Percentiles rank a stretch among this genome's conserved stretches.
Evolutionary conservation across 2,797 vertebrate genomes (phyloP).

Genomic region (Dermochelys coriacea): DNA sequence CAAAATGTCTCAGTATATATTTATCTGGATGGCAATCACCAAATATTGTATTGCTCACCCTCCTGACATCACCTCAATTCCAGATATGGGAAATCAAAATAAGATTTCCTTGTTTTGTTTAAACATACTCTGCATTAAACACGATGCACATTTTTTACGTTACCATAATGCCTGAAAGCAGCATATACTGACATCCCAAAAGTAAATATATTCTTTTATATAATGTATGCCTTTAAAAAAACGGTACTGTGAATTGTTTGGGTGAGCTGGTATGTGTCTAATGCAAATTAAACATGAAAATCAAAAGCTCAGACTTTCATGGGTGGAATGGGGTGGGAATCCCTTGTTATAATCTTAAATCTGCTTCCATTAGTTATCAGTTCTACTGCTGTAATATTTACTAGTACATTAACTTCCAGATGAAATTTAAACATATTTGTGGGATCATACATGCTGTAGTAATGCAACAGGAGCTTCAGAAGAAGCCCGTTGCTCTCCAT

Average conservation of each 20-base stretch:
- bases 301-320: slow-evolving; percentile 24
- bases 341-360: slow-evolving; percentile 5
- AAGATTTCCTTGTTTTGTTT: slow-evolving; percentile 33
- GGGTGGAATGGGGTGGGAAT: neutral
- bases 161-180: slow-evolving; percentile 32
- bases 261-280: slow-evolving; percentile 29
- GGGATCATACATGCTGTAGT: neutral
- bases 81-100: slow-evolving; percentile 61
- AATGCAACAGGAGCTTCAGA: slow-evolving; percentile 27
- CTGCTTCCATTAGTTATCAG: slow-evolving; percentile 28
- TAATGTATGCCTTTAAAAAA: slow-evolving; percentile 17
- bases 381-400: neutral
- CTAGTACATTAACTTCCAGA: slow-evolving; percentile 27
- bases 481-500: slow-evolving; percentile 30
- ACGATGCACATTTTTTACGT: slow-evolving; percentile 38
- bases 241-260: slow-evolving; percentile 26
- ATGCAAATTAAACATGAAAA: slow-evolving; percentile 45
- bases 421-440: neutral
- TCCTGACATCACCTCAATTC: slow-evolving; percentile 40
- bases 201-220: slow-evolving; percentile 3
- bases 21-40: slow-evolving; percentile 41
- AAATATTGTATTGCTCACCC: slow-evolving; percentile 28
- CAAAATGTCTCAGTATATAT: slow-evolving; percentile 65
- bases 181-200: slow-evolving; percentile 29
- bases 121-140: slow-evolving; percentile 49